Base-by-base conservation (phyloP, 2,113 vertebrate species). In the Apeltes quadracus region DNA sequence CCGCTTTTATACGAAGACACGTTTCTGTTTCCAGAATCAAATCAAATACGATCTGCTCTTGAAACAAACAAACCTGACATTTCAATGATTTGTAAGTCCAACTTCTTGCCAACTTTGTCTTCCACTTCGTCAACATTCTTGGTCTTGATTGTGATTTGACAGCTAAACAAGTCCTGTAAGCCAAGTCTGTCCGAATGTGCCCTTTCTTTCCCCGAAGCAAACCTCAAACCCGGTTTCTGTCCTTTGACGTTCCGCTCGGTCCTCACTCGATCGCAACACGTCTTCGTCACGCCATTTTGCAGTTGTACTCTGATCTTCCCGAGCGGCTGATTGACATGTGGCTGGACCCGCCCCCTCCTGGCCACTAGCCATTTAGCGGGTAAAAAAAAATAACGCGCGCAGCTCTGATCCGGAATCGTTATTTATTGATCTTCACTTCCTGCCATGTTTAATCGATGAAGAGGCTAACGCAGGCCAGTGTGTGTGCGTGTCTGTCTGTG, bases 401-500 rank as follows among this genome's bases (percentile, higher is more conserved):
- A 79, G 69, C 5, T 13, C 71, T 43, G 84, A 83, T 87, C 79
- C 73, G 69, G 69, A 70, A 74, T 77, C 63, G 79, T 83, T 88
- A 87, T 90, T 90, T 90, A 90, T 88, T 69, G 78, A 76, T 13
- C 71, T 55, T 81, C 73, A 48, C 84, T 86, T 92, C 88, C 81
- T 86, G 87, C 82, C 69, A 32, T 66, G 81, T 90, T 88, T 87
- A 88, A 90, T 92, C 88, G 90, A 90, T 89, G 82, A 86, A 89
- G 84, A 84, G 87, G 81, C 78, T 86, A 67, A 50, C 22, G 44
- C 69, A 77, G 62, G 7, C 65, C 62, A 15, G 76, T 34, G 43
- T 63, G 54, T 59, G 62, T 43, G 44, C 20, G 16, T 46, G 44
- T 46, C 16, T 46, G 44, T 46, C 18, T 46, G 44, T 46, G 9